phyloP scores from a whole-genome alignment of 2,797 vertebrate species.

The Aphelocoma californica region DNA sequence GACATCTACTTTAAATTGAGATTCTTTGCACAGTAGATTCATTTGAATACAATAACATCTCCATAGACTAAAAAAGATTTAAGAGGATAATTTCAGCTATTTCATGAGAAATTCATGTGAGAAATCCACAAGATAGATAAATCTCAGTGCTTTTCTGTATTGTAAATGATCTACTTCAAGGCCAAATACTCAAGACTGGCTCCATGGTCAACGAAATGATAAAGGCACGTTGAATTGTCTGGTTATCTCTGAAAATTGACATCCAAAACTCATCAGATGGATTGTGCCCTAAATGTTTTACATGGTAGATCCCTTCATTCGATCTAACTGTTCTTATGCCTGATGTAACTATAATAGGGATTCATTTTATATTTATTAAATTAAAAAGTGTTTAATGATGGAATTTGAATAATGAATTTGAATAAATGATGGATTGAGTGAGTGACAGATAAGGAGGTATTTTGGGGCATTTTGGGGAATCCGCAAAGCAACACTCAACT shows the following conservation, averaged over 20 bases:
- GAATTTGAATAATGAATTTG: not conserved
- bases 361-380: not conserved
- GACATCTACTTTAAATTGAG: not conserved
- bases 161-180: not conserved
- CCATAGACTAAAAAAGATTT: not conserved
- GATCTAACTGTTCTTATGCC: not conserved
- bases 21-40: not conserved
- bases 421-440: not conserved
- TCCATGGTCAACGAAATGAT: not conserved
- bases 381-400: not conserved
- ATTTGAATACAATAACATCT: not conserved
- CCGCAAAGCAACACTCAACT: not conserved
- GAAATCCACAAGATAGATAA: not conserved
- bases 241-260: not conserved
- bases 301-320: not conserved
- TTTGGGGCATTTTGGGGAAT: not conserved
- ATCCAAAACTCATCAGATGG: not conserved
- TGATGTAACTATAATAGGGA: not conserved
- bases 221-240: not conserved
- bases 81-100: not conserved
- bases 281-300: not conserved
- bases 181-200: not conserved
- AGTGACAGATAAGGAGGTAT: not conserved
- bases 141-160: not conserved
- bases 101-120: not conserved